These are phyloP conservation scores for Psix sp. DNA, from an alignment of 1,140 invertebrate genomes.

Conservation along the genomic window DNA sequence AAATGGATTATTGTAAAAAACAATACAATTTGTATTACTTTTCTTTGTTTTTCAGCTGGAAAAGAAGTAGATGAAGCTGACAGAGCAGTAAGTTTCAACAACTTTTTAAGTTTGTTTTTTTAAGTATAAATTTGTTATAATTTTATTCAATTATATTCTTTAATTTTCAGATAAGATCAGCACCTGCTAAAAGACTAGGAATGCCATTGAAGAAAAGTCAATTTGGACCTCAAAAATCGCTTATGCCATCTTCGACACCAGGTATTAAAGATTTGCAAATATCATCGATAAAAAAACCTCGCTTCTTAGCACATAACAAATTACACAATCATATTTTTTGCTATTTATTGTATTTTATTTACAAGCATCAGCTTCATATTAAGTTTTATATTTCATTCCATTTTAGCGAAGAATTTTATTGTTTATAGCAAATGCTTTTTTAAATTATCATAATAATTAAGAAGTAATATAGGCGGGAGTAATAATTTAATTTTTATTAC, in stretches of 20 bases:
- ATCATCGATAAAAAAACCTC: no score
- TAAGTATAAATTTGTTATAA: background rate
- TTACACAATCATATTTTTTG: conserved; percentile 3
- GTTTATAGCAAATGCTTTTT: conserved; percentile 39
- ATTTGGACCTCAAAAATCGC: conserved; percentile 69
- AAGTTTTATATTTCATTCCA: conserved; percentile 9
- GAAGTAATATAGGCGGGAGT: no score
- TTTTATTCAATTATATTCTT: background rate
- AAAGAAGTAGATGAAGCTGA: conserved; percentile 70
- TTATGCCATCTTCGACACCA: conserved; percentile 57
- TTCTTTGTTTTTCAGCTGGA: conserved; percentile 64
- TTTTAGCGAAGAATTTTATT: no score
- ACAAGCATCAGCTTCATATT: conserved; percentile 32
- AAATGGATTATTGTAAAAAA: background rate
- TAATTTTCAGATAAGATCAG: conserved; percentile 69
- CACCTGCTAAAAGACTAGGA: conserved; percentile 68
- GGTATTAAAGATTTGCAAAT: conserved; percentile 57
- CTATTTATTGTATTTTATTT: conserved; percentile 56
- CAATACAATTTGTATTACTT: background rate
- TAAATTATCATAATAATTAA: no score
- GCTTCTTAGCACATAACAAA: no score
- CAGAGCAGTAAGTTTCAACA: conserved; percentile 71
- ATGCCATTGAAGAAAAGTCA: conserved; percentile 68
- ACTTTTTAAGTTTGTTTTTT: background rate
- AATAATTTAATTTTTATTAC: no score